These are phyloP conservation scores for Psittacula echo DNA, from an alignment of 2,797 vertebrate genomes.

Conservation along the genomic window DNA sequence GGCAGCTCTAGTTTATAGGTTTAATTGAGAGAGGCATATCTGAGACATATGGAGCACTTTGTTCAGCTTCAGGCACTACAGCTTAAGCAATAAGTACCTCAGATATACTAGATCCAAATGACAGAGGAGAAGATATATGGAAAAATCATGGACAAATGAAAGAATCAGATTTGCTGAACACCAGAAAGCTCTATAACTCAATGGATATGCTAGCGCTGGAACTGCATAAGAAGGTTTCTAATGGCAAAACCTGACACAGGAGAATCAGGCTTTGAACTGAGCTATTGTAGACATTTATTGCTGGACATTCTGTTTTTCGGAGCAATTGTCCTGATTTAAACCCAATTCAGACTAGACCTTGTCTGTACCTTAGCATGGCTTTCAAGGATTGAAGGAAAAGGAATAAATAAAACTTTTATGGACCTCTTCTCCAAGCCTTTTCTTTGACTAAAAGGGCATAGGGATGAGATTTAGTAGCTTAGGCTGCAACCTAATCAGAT, in stretches of 20 bases:
- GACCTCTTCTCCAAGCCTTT: background rate
- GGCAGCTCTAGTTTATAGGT: background rate
- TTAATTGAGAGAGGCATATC: conserved; percentile 3
- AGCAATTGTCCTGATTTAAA: background rate
- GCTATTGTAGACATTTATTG: fast-evolving
- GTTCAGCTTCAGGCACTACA: background rate
- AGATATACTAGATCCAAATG: background rate
- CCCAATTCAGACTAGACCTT: background rate
- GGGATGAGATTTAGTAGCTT: background rate
- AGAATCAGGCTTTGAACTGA: background rate
- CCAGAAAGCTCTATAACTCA: background rate
- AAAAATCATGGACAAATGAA: background rate
- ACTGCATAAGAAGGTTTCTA: background rate
- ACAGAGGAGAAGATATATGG: background rate
- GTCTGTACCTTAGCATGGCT: background rate
- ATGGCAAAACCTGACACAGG: background rate
- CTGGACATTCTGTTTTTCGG: background rate
- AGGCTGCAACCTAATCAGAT: background rate
- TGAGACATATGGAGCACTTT: background rate
- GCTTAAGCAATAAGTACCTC: background rate
- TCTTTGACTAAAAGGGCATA: background rate
- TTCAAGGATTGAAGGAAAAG: background rate
- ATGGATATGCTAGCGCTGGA: background rate
- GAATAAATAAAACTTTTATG: background rate
- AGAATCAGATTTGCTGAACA: background rate